Percentiles rank a stretch among this genome's conserved stretches.
Conservation (phyloP, 2,797 vertebrate species). For the Danio choprae region DNA sequence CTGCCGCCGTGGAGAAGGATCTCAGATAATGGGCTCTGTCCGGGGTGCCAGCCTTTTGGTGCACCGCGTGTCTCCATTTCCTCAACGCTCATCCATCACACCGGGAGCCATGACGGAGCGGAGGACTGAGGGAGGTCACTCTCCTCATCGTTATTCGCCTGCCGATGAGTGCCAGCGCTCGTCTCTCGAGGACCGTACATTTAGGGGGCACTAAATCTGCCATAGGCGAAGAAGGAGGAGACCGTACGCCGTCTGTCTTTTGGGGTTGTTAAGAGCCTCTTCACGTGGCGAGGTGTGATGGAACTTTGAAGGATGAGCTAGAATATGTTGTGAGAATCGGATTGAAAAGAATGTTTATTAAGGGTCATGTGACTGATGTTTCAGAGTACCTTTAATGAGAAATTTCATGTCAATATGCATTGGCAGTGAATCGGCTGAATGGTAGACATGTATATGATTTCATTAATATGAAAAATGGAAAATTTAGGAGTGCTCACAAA, state of each 20-base stretch:
- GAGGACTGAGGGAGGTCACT: conserved; percentile 65
- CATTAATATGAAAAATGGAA: no score
- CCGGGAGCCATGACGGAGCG: conserved; percentile 73
- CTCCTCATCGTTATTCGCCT: conserved; percentile 68
- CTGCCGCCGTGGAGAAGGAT: conserved; percentile 56
- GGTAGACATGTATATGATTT: no score
- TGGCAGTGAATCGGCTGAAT: no score
- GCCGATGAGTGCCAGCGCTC: conserved; percentile 72
- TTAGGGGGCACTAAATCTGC: conserved; percentile 51
- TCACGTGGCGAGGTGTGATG: background rate
- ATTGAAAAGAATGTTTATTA: conserved; percentile 33
- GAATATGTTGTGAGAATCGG: background rate
- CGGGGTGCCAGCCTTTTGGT: conserved; percentile 72
- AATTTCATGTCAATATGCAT: no score
- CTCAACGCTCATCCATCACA: conserved; percentile 78
- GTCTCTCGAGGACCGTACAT: conserved; percentile 45
- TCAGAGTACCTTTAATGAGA: background rate
- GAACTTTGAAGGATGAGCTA: conserved; percentile 1
- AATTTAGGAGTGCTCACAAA: no score
- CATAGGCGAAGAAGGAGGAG: conserved; percentile 47
- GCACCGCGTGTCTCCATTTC: conserved; percentile 70
- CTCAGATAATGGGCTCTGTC: conserved; percentile 66
- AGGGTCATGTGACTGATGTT: conserved; percentile 1
- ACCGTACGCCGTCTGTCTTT: conserved; percentile 15
- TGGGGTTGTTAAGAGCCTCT: conserved; percentile 13